These are phyloP conservation scores for Montipora foliosa DNA, from an alignment of 64 coral and sea anemone genomes.

Conservation along the genomic window DNA sequence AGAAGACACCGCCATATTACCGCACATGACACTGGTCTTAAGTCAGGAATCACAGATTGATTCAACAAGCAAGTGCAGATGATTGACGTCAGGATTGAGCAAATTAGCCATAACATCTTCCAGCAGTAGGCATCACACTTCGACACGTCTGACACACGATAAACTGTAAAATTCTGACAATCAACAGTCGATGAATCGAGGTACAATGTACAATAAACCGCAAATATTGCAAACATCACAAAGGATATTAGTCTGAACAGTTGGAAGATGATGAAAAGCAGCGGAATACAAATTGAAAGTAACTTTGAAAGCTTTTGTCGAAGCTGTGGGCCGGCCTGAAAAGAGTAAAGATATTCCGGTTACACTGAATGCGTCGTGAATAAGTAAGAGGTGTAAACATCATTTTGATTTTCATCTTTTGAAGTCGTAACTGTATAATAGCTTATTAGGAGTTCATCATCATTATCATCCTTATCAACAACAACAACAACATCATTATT, in stretches of 20 bases:
- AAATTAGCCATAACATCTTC: constrained; percentile 67
- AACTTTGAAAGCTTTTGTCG: background rate
- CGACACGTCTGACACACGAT: constrained; percentile 14
- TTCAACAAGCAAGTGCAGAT: constrained; percentile 36
- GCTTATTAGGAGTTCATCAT: too few relatives aligned
- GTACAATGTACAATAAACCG: constrained; percentile 77
- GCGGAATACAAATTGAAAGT: background rate
- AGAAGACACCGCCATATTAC: constrained; percentile 24
- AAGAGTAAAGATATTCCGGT: background rate
- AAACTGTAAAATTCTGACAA: constrained; percentile 72
- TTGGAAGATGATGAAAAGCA: constrained; percentile 33
- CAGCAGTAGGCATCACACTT: constrained; percentile 71
- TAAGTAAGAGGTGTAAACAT: too few relatives aligned
- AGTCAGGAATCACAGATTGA: background rate
- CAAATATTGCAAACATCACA: constrained; percentile 70
- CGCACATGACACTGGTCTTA: background rate
- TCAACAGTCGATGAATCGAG: constrained; percentile 63
- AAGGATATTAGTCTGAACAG: constrained; percentile 62
- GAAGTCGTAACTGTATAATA: too few relatives aligned
- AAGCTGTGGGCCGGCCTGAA: background rate
- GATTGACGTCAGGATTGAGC: constrained; percentile 55
- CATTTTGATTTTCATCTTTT: too few relatives aligned
- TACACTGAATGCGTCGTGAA: too few relatives aligned
- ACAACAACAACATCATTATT: too few relatives aligned
- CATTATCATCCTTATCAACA: too few relatives aligned